Base-by-base conservation (phyloP, 30 jellyfish, hydroid and myxozoan genomes). In the Clytia hemisphaerica region DNA sequence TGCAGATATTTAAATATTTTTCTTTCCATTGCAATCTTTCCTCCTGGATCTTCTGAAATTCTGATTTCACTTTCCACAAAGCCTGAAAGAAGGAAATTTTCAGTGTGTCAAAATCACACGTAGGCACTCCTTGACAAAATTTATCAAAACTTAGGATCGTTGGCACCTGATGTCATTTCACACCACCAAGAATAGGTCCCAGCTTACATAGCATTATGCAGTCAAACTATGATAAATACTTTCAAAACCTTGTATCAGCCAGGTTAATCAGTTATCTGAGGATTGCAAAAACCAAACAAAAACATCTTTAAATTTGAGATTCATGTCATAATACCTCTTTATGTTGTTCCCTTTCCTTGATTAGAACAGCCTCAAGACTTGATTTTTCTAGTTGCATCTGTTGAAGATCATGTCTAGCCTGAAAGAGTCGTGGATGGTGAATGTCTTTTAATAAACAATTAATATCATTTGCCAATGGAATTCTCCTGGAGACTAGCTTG, bases 21-120 rank as follows among this genome's bases (percentile, higher is more conserved):
- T 69, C 81, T 50, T 69, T 69, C 81, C 81, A 69, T n/a, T 44
- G 54, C 45, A 69, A 28, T 2, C 81, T 75, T 30, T 69, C 81
- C 28, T 69, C 81, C 49, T 69, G 81, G 21, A 69, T 28, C 2
- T 34, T 49, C 36, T 69, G 81, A 33, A 49, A 33, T 19, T 69
- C 81, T 0, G 70, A 44, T 28, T 34, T 47, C 7, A 50, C 48
- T 44, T 69, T 46, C 81, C 81, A 69, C 35, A 69, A 42, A 7
- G 46, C 81, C 81, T 69, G 25, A 24, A 15, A 1, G 21, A 30
- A 33, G 5, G 24, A n/a, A n/a, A n/a, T n/a, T n/a, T n/a, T n/a
- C n/a, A n/a, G n/a, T n/a, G n/a, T n/a, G n/a, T n/a, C n/a, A n/a
- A n/a, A n/a, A n/a, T n/a, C n/a, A n/a, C n/a, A n/a, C n/a, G n/a